Percentiles rank a stretch among this genome's conserved stretches.
phyloP scores from a whole-genome alignment of 2,113 vertebrate genomes.

The Hippoglossus stenolepis region DNA sequence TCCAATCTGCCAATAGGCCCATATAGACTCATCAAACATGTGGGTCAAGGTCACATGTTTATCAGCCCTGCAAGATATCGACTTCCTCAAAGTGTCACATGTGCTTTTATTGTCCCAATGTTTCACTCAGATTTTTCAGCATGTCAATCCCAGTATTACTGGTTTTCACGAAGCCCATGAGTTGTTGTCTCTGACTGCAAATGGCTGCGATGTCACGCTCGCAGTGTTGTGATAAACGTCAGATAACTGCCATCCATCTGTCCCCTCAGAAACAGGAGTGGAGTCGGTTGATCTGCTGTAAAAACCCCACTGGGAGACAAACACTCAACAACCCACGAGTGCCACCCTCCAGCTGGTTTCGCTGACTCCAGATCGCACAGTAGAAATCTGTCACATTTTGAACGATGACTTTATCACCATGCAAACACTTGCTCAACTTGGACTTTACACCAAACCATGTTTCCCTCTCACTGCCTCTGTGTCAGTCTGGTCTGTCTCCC shows the following conservation, averaged over 20 bases:
- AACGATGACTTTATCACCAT: neutral
- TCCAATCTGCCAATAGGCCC: neutral
- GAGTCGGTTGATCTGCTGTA: slow-evolving; percentile 17
- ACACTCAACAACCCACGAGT: neutral
- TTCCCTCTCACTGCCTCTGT: slow-evolving; percentile 1
- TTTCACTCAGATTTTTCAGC: neutral
- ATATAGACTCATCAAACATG: neutral
- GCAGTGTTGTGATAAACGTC: slow-evolving; percentile 4
- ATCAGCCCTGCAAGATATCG: neutral
- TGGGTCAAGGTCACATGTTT: neutral
- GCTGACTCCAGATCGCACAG: slow-evolving; percentile 7
- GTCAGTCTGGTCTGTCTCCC: neutral
- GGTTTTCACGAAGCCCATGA: neutral
- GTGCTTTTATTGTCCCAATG: neutral
- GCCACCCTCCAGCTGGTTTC: neutral
- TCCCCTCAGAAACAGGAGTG: slow-evolving; percentile 9
- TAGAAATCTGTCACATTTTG: slow-evolving; percentile 13
- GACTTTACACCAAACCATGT: slow-evolving; percentile 2
- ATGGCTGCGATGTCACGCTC: neutral
- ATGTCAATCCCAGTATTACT: neutral
- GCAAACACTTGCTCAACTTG: neutral
- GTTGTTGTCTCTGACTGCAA: slow-evolving; percentile 1
- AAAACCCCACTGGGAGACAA: slow-evolving; percentile 31
- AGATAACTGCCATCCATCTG: slow-evolving; percentile 14
- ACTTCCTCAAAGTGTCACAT: neutral